These are phyloP conservation scores for Atractosteus spatula DNA, from an alignment of 2,113 vertebrate genomes.

Conservation along the genomic window DNA sequence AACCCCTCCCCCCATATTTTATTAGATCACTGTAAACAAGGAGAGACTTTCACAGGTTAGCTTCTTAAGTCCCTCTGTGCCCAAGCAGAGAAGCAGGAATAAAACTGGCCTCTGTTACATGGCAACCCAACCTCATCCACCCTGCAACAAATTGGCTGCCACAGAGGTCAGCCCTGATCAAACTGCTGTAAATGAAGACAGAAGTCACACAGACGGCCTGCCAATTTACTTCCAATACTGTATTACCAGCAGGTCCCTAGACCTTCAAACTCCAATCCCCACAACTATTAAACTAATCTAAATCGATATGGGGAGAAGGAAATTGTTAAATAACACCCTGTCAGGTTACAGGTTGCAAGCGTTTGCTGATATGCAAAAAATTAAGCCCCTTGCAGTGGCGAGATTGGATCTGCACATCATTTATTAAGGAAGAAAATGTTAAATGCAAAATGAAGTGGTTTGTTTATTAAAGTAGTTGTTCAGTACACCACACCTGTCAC, in stretches of 20 bases:
- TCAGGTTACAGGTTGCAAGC: conserved; percentile 18
- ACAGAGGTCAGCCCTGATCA: conserved; percentile 50
- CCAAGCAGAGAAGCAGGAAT: conserved; percentile 37
- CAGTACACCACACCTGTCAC: conserved; percentile 44
- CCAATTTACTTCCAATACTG: conserved; percentile 68
- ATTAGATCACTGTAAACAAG: conserved; percentile 25
- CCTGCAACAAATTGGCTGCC: conserved; percentile 67
- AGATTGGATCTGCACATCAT: conserved; percentile 27
- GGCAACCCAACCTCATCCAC: conserved; percentile 52
- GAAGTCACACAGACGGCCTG: conserved; percentile 57
- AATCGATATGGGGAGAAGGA: conserved; percentile 40
- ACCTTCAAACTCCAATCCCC: conserved; percentile 54
- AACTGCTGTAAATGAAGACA: conserved; percentile 63
- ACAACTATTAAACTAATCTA: conserved; percentile 50
- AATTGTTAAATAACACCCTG: conserved; percentile 44
- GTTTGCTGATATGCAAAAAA: conserved; percentile 41
- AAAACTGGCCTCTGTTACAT: conserved; percentile 35
- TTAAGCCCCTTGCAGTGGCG: conserved; percentile 28
- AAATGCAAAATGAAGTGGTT: conserved; percentile 33
- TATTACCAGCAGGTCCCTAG: conserved; percentile 41
- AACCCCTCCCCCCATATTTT: background rate
- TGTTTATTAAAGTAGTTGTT: conserved; percentile 47
- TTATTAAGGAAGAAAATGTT: conserved; percentile 35
- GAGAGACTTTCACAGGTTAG: conserved; percentile 6
- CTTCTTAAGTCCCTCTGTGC: conserved; percentile 11